Base-by-base conservation (phyloP, 1,140 invertebrate species). In the Dendrolimus kikuchii region DNA sequence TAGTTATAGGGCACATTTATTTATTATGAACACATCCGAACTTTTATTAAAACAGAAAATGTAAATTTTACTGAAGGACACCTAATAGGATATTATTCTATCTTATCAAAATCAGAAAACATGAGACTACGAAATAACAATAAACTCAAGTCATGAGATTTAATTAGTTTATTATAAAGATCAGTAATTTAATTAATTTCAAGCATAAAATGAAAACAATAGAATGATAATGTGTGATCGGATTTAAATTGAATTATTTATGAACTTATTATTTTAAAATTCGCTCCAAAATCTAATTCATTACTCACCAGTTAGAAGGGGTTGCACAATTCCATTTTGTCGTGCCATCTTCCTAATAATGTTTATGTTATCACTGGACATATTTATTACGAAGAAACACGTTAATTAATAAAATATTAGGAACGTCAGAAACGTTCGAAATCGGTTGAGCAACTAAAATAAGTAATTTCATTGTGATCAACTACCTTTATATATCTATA, bases 281-380 rank as follows among this genome's bases (percentile, higher is more conserved):
- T 73, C 65, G 68, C 67, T 74, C 66, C 66, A 74, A 71, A 70
- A 65, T 56, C 49, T 54, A 59, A 54, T 49, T 47, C 37, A 55
- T 36, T 50, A 67, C 68, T 71, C 89, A 94, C 93, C 93, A 66
- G 93, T 94, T 47, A 95, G 88, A 46, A 95, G 83, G 46, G 93
- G 93, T 81, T 95, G 94, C 46, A 96, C 92, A 58, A 95, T 92
- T 52, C 92, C 92, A 88, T 95, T 95, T 79, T 94, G 93, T 47
- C 84, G 74, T 62, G 85, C 81, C 82, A 83, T 84, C 66, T 71
- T 74, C 62, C 55, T 71, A 55, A 67, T 67, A 48, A 46, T 66
- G 52, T 61, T 48, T 40, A 67, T 62, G 60, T 77, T 62, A 54
- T 63, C 61, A 66, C 63, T 74, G 51, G 90, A 89, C 63, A 89